Percentiles rank a stretch among this genome's conserved stretches.
These are phyloP conservation scores for Cyaniris semiargus DNA, from an alignment of 2,888 invertebrate species.

Conservation along the genomic window DNA sequence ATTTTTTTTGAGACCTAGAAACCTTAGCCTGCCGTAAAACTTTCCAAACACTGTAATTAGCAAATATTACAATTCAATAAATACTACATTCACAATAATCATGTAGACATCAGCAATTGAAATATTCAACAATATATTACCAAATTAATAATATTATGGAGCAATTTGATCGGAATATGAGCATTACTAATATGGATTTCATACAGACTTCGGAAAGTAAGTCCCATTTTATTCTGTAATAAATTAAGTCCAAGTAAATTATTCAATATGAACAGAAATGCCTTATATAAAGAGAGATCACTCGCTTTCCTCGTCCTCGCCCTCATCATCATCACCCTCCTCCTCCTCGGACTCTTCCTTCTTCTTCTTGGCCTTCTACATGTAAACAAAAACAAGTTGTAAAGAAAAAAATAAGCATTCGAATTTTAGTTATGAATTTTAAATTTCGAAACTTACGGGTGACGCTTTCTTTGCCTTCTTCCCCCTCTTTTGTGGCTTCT, in stretches of 20 bases:
- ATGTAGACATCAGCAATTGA: slow-evolving; percentile 59
- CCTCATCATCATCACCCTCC: slow-evolving; percentile 81
- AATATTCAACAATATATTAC: slow-evolving; percentile 47
- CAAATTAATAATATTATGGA: slow-evolving; percentile 40
- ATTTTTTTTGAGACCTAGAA: slow-evolving; percentile 71
- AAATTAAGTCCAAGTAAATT: slow-evolving; percentile 81
- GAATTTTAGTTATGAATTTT: slow-evolving; percentile 7
- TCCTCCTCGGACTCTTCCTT: slow-evolving; percentile 84
- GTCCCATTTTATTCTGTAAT: slow-evolving; percentile 78
- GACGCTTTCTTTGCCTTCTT: slow-evolving; percentile 76
- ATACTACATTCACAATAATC: slow-evolving; percentile 56
- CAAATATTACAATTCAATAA: slow-evolving; percentile 51
- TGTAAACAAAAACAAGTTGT: slow-evolving; percentile 38
- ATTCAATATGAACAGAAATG: slow-evolving; percentile 78
- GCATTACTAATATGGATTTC: slow-evolving; percentile 37
- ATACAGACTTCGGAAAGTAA: slow-evolving; percentile 77
- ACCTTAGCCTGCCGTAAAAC: slow-evolving; percentile 74
- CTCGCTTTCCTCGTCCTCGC: slow-evolving; percentile 84
- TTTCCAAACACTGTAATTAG: slow-evolving; percentile 76
- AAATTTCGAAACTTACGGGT: slow-evolving; percentile 57
- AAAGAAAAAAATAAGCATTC: slow-evolving; percentile 37
- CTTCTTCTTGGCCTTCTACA: slow-evolving; percentile 78
- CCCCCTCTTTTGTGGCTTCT: slow-evolving; percentile 81
- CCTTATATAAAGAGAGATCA: slow-evolving; percentile 75
- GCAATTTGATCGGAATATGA: slow-evolving; percentile 38